phyloP scores from a whole-genome alignment of 1,140 invertebrate species.

The Philopotamus ludificatus region DNA sequence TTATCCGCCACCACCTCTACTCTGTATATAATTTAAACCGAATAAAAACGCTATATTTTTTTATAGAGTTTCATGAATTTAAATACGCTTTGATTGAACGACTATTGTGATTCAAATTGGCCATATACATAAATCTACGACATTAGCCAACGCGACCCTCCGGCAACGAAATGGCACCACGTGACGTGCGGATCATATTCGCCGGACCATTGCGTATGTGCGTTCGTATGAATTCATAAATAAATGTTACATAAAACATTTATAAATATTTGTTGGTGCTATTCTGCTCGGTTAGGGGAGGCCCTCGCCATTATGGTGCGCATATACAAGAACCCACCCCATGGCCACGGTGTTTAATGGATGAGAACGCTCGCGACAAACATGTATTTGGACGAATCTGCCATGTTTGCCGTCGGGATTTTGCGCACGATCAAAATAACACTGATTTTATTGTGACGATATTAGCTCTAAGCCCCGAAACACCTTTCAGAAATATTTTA shows the following conservation, averaged over 20 bases:
- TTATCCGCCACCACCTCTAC: no score
- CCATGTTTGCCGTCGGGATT: slow-evolving; percentile 29
- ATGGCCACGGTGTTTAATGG: slow-evolving; percentile 15
- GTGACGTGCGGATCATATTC: background rate
- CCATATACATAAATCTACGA: no score
- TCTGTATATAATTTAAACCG: no score
- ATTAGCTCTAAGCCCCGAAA: background rate
- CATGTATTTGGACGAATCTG: slow-evolving; percentile 30
- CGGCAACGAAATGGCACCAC: no score
- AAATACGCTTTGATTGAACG: no score
- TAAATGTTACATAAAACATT: slow-evolving; percentile 43
- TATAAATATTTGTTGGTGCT: slow-evolving; percentile 43
- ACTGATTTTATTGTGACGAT: no score
- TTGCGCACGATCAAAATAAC: background rate
- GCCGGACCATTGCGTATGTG: background rate
- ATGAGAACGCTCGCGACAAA: slow-evolving; percentile 30
- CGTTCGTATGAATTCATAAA: slow-evolving; percentile 39
- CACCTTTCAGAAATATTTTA: no score
- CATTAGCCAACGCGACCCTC: no score
- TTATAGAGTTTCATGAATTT: no score
- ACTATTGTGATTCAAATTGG: no score
- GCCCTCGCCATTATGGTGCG: slow-evolving; percentile 15
- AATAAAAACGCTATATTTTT: no score
- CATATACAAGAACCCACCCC: background rate
- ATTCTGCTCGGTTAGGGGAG: slow-evolving; percentile 39